Evolutionary conservation across 2,113 vertebrate genomes (phyloP), one percentile per base, ranked within the genome.

Genomic region (Microtus richardsoni): DNA sequence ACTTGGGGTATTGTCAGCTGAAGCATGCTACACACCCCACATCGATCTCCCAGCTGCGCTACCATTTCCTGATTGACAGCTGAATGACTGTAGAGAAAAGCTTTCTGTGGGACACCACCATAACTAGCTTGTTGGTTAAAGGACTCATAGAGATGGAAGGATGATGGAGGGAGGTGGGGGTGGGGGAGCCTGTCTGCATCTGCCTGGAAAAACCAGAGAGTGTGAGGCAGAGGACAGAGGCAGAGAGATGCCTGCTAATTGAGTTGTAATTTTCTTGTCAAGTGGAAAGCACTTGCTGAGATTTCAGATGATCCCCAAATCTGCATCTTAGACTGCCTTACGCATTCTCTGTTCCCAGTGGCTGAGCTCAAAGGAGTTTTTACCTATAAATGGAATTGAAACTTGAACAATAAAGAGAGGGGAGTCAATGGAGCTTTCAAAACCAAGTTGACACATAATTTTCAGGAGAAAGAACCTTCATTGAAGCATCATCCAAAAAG

Each of bases 41-140:
- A 98, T 98, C 98, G 95, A 97, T 98, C 98, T 98, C 98, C 97
- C 96, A 96, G 95, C 95, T 97, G 93, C 96, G 96, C 98, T 97
- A 94, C 97, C 97, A 97, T 97, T 98, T 98, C 94, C 96, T 98
- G 97, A 98, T 95, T 98, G 98, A 98, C 98, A 98, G 98, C 96
- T 98, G 97, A 98, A 98, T 98, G 98, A 98, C 97, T 95, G 97
- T 97, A 95, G 93, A 97, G 97, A 97, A 98, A 97, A 98, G 94
- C 93, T 93, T 98, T 97, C 98, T 97, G 91, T 97, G 98, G 96
- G 97, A 98, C 97, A 95, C 97, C 91, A 94, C 96, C 96, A 97
- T 97, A 97, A 97, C 97, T 97, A 98, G 96, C 97, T 44, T 96
- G 95, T 94, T 96, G 97, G 85, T 87, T 93, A 78, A 93, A 96